Evolutionary conservation across 2,113 vertebrate genomes (phyloP), one percentile per base, ranked within the genome.

Genomic region (Channa argus): DNA sequence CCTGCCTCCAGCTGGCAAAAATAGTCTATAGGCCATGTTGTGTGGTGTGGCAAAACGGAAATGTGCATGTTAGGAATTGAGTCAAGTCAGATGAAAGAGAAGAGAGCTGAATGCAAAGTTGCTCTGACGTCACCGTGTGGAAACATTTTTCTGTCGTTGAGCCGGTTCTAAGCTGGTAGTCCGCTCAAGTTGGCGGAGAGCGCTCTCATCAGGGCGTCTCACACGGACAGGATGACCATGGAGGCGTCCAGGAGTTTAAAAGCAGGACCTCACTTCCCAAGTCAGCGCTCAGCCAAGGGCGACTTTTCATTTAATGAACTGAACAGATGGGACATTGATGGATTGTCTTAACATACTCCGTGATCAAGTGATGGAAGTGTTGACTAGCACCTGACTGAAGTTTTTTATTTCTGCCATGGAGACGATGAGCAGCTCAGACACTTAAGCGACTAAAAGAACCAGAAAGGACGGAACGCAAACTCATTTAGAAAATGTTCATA

Each of bases 81-180:
- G 55, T 63, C 3, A 61, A 70, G 74, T 63, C 45, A 36, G 66
- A 33, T 3, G 47, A 59, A 53, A 24, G 41, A 41, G 9, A 14
- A 61, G 58, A 47, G 63, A 13, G 47, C 12, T 59, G 39, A 43
- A 39, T 54, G 73, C 71, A 79, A 72, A 63, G 77, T 64, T 41
- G 60, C 73, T 64, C 55, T 89, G 92, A 93, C 92, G 92, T 93
- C 92, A 91, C 56, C 3, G n/a, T 44, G 70, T 50, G 12, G 60
- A 59, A 87, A 56, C 43, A 37, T 77, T 65, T 82, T 46, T 13
- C 62, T 13, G 71, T 61, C 45, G 63, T 72, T 85, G 75, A 55
- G 68, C 44, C 5, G 46, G 52, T 56, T 52, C 51, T 62, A 73
- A 71, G 79, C 85, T 41, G 63, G 63, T 82, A 90, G 86, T 82